Percentiles rank a stretch among this genome's conserved stretches.
phyloP scores from a whole-genome alignment of 1,140 invertebrate species.

The Dinothrombium tinctorium region DNA sequence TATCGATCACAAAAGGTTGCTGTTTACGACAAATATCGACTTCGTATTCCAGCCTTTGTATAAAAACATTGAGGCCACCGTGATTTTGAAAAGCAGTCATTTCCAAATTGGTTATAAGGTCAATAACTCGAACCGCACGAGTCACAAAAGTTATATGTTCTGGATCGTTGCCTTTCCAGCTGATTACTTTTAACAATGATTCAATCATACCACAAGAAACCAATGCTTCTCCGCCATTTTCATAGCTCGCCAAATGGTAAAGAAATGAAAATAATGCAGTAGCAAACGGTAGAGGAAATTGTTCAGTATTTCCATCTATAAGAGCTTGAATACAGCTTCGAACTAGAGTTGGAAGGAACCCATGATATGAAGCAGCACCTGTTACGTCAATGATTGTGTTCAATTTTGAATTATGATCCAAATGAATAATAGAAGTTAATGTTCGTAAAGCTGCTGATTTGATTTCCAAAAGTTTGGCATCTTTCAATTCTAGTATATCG shows the following conservation, averaged over 20 bases:
- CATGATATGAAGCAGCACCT: slow-evolving; percentile 67
- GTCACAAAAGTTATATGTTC: slow-evolving; percentile 84
- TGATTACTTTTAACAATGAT: slow-evolving; percentile 60
- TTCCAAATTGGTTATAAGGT: slow-evolving; percentile 73
- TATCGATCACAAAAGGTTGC: slow-evolving; percentile 43
- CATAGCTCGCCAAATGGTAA: slow-evolving; percentile 72
- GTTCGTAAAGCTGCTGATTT: slow-evolving; percentile 62
- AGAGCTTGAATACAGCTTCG: slow-evolving; percentile 57
- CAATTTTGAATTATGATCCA: slow-evolving; percentile 62
- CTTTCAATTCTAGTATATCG: slow-evolving; percentile 51
- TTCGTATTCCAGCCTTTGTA: slow-evolving; percentile 52
- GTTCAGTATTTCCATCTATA: slow-evolving; percentile 25
- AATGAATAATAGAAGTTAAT: slow-evolving; percentile 65
- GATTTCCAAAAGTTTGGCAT: slow-evolving; percentile 47
- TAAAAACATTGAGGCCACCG: slow-evolving; percentile 52
- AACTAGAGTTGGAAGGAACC: slow-evolving; percentile 60
- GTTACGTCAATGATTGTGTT: slow-evolving; percentile 68
- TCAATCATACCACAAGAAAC: slow-evolving; percentile 82
- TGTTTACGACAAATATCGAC: slow-evolving; percentile 57
- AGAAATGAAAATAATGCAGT: slow-evolving; percentile 73
- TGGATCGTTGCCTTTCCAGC: slow-evolving; percentile 57
- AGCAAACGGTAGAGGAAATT: slow-evolving; percentile 36
- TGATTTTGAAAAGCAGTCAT: slow-evolving; percentile 71
- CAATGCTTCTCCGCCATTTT: slow-evolving; percentile 59
- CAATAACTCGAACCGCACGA: slow-evolving; percentile 67